Evolutionary conservation across 2,888 invertebrate species (phyloP).

Genomic region (Chloroclystis v-ata): DNA sequence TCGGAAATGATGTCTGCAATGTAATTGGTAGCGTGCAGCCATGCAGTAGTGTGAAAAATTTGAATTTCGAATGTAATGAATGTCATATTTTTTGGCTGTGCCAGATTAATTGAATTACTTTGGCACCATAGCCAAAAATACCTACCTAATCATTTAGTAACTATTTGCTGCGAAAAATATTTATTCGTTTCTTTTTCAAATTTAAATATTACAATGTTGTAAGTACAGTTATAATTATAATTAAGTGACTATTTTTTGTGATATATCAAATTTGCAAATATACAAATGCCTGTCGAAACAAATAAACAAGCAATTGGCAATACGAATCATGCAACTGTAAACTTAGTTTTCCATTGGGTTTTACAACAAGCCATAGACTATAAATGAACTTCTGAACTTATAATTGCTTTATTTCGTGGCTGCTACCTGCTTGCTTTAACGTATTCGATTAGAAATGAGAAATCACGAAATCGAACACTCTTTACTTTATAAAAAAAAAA

Average conservation of each 20-base stretch:
- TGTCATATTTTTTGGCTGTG: constrained; percentile 9
- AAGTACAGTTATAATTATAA: no score
- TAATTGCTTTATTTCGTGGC: constrained; percentile 75
- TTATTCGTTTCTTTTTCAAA: not conserved
- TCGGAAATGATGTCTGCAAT: constrained; percentile 52
- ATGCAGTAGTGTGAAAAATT: constrained; percentile 32
- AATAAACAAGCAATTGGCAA: constrained; percentile 37
- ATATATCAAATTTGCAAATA: no score
- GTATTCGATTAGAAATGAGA: constrained; percentile 11
- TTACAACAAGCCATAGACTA: constrained; percentile 73
- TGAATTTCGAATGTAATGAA: constrained; percentile 25
- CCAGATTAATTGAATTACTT: constrained; percentile 20
- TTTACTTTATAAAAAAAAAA: no score
- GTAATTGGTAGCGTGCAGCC: constrained; percentile 42
- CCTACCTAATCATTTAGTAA: constrained; percentile 7
- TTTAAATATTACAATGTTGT: not conserved
- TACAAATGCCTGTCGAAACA: constrained; percentile 19
- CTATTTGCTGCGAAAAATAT: not conserved
- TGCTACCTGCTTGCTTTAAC: constrained; percentile 42
- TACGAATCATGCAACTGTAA: constrained; percentile 49
- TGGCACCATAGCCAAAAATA: constrained; percentile 10
- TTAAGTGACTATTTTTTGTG: no score
- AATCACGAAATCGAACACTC: constrained; percentile 15
- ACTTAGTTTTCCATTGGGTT: constrained; percentile 66
- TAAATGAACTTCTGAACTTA: constrained; percentile 74